These are phyloP conservation scores for Spinus pinus DNA, from an alignment of 2,797 vertebrate genomes.

Conservation along the genomic window DNA sequence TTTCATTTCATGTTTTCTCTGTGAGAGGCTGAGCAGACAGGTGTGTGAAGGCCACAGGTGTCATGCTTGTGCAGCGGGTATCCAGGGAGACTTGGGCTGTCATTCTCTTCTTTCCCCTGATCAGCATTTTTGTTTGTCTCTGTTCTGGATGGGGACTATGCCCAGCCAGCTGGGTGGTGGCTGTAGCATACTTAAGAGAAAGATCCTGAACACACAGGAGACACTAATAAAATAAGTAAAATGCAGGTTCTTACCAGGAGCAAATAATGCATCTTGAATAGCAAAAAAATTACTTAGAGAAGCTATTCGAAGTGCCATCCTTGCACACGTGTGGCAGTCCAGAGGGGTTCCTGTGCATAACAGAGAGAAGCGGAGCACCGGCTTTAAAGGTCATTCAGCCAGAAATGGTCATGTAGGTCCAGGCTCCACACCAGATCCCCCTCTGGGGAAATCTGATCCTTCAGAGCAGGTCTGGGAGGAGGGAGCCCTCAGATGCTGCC, in stretches of 20 bases:
- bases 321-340: not conserved
- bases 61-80: fast-evolving
- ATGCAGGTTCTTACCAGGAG: not conserved
- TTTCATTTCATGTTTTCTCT: not conserved
- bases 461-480: not conserved
- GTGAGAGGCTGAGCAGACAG: not conserved
- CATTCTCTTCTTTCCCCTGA: not conserved
- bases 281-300: not conserved
- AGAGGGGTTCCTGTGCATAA: not conserved
- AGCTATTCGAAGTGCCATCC: not conserved
- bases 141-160: not conserved
- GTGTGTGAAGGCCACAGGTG: not conserved
- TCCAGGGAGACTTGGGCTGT: not conserved
- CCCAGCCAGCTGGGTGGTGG: not conserved
- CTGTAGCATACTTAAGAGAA: not conserved
- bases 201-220: not conserved
- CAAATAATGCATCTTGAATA: not conserved
- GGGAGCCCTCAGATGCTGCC: not conserved
- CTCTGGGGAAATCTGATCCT: not conserved
- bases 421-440: not conserved
- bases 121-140: fast-evolving
- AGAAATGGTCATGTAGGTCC: not conserved
- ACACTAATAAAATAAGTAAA: not conserved
- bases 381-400: conserved; percentile 34
- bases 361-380: not conserved